Evolutionary conservation across 2,113 vertebrate genomes (phyloP).

Genomic region (Actenoides hombroni): DNA sequence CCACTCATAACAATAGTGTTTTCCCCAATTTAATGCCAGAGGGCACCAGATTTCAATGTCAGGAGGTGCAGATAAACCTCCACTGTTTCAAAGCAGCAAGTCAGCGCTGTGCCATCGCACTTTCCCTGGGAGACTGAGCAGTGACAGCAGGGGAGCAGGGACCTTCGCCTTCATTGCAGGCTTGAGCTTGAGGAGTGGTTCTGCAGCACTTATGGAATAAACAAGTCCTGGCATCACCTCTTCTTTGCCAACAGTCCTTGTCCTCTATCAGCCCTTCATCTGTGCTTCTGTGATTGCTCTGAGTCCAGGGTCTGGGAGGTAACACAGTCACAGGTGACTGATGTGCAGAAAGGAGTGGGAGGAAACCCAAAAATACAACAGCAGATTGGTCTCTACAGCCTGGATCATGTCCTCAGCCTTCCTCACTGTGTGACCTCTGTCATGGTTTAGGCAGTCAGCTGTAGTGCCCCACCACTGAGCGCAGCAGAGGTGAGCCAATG

Average conservation of each 20-base stretch:
- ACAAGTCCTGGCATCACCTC: neutral
- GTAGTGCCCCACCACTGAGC: neutral
- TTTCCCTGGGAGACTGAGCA: neutral
- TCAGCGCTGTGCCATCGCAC: accelerated
- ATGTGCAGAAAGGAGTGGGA: neutral
- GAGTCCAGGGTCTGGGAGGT: accelerated
- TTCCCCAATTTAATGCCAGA: neutral
- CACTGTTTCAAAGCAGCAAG: neutral
- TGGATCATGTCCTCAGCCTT: neutral
- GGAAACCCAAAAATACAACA: neutral
- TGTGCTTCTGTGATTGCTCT: neutral
- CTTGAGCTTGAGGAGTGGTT: neutral
- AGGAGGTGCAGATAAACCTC: accelerated
- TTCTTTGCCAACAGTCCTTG: neutral
- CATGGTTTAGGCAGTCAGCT: neutral
- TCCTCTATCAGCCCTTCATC: neutral
- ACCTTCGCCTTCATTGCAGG: neutral
- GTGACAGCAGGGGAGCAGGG: accelerated
- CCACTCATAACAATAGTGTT: neutral
- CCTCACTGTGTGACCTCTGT: neutral
- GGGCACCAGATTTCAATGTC: neutral
- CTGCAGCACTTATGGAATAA: neutral
- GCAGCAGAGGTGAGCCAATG: neutral
- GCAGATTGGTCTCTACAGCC: neutral
- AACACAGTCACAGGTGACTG: neutral